phyloP scores from a whole-genome alignment of 2,113 vertebrate species.

The Ceyx melanurus region DNA sequence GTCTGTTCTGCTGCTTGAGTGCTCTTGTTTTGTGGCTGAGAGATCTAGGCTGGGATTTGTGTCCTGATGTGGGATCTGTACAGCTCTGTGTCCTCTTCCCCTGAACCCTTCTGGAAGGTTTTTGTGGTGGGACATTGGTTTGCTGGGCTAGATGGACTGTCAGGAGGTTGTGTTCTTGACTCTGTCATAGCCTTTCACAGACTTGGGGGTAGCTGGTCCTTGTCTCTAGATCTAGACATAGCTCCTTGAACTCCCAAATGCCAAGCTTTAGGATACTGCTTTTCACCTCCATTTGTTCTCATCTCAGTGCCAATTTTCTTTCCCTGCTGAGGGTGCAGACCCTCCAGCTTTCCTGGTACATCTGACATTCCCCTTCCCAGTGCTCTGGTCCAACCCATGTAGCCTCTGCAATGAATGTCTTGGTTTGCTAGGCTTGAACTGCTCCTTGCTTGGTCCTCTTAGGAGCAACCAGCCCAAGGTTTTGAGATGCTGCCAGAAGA shows the following conservation, averaged over 20 bases:
- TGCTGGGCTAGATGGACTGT: background rate
- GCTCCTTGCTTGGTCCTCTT: background rate
- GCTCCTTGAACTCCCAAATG: background rate
- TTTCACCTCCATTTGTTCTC: background rate
- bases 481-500: background rate
- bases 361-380: background rate
- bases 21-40: background rate
- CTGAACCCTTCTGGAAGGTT: background rate
- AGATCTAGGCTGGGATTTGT: background rate
- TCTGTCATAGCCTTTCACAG: background rate
- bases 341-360: background rate
- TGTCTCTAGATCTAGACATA: background rate
- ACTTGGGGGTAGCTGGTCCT: background rate
- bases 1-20: background rate
- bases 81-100: background rate
- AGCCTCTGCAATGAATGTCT: background rate
- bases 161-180: background rate
- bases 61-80: accelerated
- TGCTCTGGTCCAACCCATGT: background rate
- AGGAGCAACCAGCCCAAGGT: background rate
- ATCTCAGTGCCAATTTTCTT: background rate
- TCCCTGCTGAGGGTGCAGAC: background rate
- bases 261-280: background rate
- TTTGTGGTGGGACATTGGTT: too few species aligned
- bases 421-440: background rate